Percentiles rank a stretch among this genome's conserved stretches.
phyloP scores from a whole-genome alignment of 2,113 vertebrate genomes.

The Gobiocypris rarus region DNA sequence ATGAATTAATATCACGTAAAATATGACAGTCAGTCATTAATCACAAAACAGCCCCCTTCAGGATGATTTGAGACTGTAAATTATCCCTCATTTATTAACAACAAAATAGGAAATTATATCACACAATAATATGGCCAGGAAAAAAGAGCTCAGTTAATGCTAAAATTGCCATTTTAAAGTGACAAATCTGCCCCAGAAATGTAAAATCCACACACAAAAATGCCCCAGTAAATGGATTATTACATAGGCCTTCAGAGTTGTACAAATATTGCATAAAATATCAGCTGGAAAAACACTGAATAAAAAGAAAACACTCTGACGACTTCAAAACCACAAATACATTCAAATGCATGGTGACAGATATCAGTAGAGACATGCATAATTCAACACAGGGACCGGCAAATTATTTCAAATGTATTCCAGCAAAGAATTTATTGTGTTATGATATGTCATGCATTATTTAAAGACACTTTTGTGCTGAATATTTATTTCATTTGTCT shows the following conservation, averaged over 20 bases:
- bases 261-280: constrained; percentile 9
- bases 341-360: neutral
- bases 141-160: neutral
- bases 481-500: neutral
- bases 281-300: neutral
- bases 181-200: neutral
- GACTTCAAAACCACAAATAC: neutral
- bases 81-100: constrained; percentile 10
- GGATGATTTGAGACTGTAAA: neutral
- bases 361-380: constrained; percentile 6
- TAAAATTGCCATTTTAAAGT: too few relatives aligned
- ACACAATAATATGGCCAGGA: neutral
- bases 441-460: neutral
- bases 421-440: constrained; percentile 4
- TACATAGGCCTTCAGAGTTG: neutral
- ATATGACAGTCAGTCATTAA: neutral
- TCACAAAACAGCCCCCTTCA: neutral
- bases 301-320: neutral
- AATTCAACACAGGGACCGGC: neutral
- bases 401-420: neutral
- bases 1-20: neutral
- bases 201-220: neutral
- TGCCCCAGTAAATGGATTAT: neutral
- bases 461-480: neutral
- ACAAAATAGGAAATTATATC: neutral